Evolutionary conservation across 2,797 vertebrate genomes (phyloP).

Genomic region (Todus mexicanus): DNA sequence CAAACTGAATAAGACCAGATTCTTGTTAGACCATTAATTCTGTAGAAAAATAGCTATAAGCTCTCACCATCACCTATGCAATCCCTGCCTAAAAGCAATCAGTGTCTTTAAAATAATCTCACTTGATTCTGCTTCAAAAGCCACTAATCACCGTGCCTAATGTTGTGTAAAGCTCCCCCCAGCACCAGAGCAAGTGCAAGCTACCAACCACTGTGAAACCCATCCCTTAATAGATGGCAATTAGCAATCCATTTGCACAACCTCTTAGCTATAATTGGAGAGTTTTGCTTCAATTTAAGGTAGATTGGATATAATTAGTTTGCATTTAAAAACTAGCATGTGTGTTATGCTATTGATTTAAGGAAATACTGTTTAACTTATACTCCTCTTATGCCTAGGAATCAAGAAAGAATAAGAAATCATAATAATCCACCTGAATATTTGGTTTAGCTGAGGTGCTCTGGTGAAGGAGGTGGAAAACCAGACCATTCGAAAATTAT

Average conservation of each 20-base stretch:
- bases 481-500: neutral
- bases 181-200: neutral
- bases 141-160: neutral
- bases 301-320: neutral
- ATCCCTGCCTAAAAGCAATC: neutral
- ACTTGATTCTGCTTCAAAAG: neutral
- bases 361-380: neutral
- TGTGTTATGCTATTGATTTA: neutral
- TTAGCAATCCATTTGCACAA: conserved; percentile 4
- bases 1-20: neutral
- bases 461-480: neutral
- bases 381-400: neutral
- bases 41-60: neutral
- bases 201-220: neutral
- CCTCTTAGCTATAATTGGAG: neutral
- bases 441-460: neutral
- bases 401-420: neutral
- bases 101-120: neutral
- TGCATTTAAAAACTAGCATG: neutral
- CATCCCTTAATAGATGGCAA: neutral
- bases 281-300: neutral
- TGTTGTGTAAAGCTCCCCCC: neutral
- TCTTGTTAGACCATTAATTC: neutral
- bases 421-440: neutral
- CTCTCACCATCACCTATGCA: neutral